Evolutionary conservation across 2,888 invertebrate species (phyloP), one percentile per base, ranked within the genome.

Genomic region (Luffia ferchaultella): DNA sequence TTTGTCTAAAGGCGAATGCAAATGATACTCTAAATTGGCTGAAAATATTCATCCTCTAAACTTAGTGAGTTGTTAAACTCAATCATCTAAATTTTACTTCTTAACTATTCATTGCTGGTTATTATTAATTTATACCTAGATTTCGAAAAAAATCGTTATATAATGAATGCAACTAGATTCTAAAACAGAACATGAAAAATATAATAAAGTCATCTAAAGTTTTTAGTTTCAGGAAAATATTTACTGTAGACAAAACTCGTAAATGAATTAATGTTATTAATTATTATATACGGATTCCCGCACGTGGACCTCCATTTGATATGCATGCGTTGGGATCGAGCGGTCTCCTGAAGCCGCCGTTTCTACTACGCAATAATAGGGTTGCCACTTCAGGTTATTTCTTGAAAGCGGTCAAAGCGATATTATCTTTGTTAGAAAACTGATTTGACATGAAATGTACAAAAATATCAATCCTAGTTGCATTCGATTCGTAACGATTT

Each of bases 41-140:
- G 69, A 70, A 64, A 62, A 62, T 76, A 73, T 70, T 69, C 82
- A 83, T 83, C 83, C 83, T 83, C 83, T 83, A 83, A 83, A 83
- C 83, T 72, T 79, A 82, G 79, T 79, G 72, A 70, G 72, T 68
- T 62, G n/a, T 61, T 61, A 58, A 75, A 72, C 73, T 68, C 68
- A 74, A 72, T 60, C n/a, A 9, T 16, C 40, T 40, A 9, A 7
- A 9, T 52, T 55, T 63, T 64, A 75, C 64, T 41, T 42, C 42
- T 30, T 49, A 51, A 53, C 19, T 18, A 18, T 40, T 51, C 50
- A 52, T 55, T 52, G 52, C 54, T 52, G 42, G 16, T 45, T n/a
- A 20, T 42, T 43, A 46, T 53, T 55, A 57, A 54, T 55, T 53
- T 55, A 57, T 46, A 42, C 50, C 45, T 46, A 46, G 9, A 16